Base-by-base conservation (phyloP, 2,113 vertebrate genomes). In the Lophius piscatorius region DNA sequence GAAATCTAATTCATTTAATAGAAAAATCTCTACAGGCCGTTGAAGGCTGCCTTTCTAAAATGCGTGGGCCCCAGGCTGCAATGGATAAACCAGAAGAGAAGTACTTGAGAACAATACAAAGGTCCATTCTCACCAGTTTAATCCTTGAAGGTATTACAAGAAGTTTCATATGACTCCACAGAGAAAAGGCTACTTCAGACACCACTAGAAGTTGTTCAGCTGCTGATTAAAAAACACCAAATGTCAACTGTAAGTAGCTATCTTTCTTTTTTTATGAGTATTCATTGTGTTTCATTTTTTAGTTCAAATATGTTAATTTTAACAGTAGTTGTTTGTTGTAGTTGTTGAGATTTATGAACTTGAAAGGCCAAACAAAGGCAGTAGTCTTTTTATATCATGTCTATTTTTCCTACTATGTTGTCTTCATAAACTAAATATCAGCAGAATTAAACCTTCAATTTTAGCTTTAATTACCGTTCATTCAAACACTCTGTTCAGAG, bases 101-200 rank as follows among this genome's bases (percentile, higher is more conserved):
- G 73, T 63, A 69, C 80, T 77, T 70, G 71, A 65, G 77, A 88
- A 72, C 70, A 87, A 81, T 40, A 90, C 90, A 90, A 90, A 83
- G 85, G 83, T 60, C 73, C 80, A 69, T 84, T 90, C 86, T 89
- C 82, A 86, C 72, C 68, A 52, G 23, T 46, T 65, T 92, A 91
- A 91, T 92, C 91, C 90, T 71, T 73, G 70, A 59, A 75, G 87
- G 88, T 88, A 91, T 90, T 82, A 58, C 85, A 89, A 91, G 87
- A 78, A 76, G 84, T 91, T 91, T 92, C 91, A 91, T 91, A 91
- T 92, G 90, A 91, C 90, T 89, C 59, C 49, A 48, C 70, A 70
- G 75, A 77, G 82, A 87, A 87, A 86, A 80, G 69, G 70, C 76
- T 65, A 52, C 59, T 49, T 57, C 77, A 64, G 56, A 58, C 57